Evolutionary conservation across 2,797 vertebrate genomes (phyloP).

Genomic region (Sebastes goodei): DNA sequence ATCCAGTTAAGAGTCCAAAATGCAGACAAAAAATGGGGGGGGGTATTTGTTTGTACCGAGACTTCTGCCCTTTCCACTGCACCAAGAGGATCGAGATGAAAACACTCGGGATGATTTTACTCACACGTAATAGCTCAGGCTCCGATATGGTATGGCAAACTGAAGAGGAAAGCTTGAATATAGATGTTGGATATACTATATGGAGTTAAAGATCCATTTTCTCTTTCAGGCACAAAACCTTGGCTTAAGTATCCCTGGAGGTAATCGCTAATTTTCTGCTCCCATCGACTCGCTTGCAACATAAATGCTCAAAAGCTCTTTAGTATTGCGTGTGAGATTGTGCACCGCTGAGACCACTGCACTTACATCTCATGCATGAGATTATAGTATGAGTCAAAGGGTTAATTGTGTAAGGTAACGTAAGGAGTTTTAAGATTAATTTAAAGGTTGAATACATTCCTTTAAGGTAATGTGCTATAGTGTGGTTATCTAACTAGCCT

Average conservation of each 20-base stretch:
- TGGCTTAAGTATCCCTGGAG: slow-evolving; percentile 6
- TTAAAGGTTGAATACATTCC: slow-evolving; percentile 30
- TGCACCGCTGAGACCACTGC: background rate
- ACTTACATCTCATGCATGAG: slow-evolving; percentile 24
- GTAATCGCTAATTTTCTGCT: slow-evolving; percentile 12
- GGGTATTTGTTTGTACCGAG: background rate
- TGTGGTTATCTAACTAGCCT: slow-evolving; percentile 36
- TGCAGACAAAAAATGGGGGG: background rate
- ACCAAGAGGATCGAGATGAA: background rate
- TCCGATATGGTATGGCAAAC: background rate
- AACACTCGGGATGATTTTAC: background rate
- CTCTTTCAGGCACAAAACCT: slow-evolving; percentile 12
- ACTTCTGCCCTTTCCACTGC: background rate
- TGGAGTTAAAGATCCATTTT: background rate
- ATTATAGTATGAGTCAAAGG: slow-evolving; percentile 38
- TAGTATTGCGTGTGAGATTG: background rate
- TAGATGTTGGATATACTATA: background rate
- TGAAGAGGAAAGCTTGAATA: background rate
- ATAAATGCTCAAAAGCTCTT: slow-evolving; percentile 10
- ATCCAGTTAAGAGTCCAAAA: slow-evolving; percentile 20
- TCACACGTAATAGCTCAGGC: background rate
- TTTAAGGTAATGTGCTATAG: slow-evolving; percentile 24
- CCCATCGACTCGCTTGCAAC: slow-evolving; percentile 7
- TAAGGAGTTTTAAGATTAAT: slow-evolving; percentile 32
- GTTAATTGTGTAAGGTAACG: slow-evolving; percentile 53